These are phyloP conservation scores for Zeuzera pyrina DNA, from an alignment of 2,888 invertebrate species.

Conservation along the genomic window DNA sequence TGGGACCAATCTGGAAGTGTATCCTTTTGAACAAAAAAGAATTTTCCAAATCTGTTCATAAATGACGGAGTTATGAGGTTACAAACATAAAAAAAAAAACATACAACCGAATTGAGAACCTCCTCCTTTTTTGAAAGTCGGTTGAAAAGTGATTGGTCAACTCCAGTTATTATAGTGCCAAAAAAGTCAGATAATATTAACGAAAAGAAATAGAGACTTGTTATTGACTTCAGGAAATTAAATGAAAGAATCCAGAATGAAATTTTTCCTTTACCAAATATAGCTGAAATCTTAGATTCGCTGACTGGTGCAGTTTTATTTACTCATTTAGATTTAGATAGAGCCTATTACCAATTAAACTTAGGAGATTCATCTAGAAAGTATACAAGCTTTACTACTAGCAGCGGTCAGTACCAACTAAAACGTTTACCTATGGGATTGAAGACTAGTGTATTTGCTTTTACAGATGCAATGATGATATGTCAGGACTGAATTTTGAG, in stretches of 20 bases:
- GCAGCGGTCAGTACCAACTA: conserved; percentile 1
- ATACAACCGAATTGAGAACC: no score
- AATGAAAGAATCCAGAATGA: not conserved
- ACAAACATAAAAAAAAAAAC: no score
- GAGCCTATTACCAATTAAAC: not conserved
- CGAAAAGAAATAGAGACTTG: not conserved
- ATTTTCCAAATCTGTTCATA: no score
- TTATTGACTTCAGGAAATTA: no score
- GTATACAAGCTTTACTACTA: not conserved
- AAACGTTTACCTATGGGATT: no score
- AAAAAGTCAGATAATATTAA: not conserved
- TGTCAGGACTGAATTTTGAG: conserved; percentile 3
- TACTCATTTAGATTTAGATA: not conserved
- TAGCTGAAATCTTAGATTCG: not conserved
- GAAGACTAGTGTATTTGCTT: not conserved
- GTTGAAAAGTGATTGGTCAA: not conserved
- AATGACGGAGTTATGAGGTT: no score
- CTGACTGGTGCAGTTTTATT: not conserved
- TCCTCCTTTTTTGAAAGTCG: no score
- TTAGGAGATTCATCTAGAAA: not conserved
- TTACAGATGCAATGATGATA: not conserved
- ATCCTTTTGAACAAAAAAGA: no score
- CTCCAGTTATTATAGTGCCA: not conserved
- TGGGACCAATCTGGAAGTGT: no score
- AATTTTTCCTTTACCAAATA: not conserved